Evolutionary conservation across 2,888 invertebrate genomes (phyloP).

Genomic region (Erannis defoliaria): DNA sequence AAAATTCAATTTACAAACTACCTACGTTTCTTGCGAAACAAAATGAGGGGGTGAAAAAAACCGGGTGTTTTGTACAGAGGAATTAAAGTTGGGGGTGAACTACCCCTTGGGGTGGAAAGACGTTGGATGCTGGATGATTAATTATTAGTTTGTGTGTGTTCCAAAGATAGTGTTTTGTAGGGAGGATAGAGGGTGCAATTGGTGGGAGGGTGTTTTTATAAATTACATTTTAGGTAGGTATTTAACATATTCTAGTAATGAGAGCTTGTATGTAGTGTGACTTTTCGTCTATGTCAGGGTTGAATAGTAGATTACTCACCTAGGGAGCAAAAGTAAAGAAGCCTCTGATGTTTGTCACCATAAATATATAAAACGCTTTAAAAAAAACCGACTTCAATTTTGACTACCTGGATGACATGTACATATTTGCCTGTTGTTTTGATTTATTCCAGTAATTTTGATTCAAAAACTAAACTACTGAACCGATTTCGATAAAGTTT

Average conservation of each 20-base stretch:
- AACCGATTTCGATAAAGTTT: too few species aligned
- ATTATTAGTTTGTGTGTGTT: conserved; percentile 86
- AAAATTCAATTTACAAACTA: conserved; percentile 84
- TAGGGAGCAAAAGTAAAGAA: too few species aligned
- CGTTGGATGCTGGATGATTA: conserved; percentile 84
- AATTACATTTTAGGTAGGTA: conserved; percentile 47
- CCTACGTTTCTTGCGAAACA: conserved; percentile 71
- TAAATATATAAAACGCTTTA: too few species aligned
- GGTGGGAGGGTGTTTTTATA: conserved; percentile 39
- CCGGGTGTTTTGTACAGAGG: conserved; percentile 73
- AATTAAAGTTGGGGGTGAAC: conserved; percentile 74
- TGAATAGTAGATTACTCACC: too few species aligned
- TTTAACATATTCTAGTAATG: conserved; percentile 18
- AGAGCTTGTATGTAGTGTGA: background rate
- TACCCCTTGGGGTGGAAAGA: conserved; percentile 62
- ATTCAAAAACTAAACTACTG: too few species aligned
- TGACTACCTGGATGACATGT: too few species aligned
- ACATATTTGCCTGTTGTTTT: too few species aligned
- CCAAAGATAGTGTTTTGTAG: conserved; percentile 68
- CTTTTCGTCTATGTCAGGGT: background rate
- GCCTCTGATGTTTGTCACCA: too few species aligned
- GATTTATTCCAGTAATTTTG: too few species aligned
- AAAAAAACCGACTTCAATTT: too few species aligned
- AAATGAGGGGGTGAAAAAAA: conserved; percentile 82
- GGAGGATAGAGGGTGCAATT: conserved; percentile 24